Base-by-base conservation (phyloP, 2,113 vertebrate species). In the Butastur rufipennis region DNA sequence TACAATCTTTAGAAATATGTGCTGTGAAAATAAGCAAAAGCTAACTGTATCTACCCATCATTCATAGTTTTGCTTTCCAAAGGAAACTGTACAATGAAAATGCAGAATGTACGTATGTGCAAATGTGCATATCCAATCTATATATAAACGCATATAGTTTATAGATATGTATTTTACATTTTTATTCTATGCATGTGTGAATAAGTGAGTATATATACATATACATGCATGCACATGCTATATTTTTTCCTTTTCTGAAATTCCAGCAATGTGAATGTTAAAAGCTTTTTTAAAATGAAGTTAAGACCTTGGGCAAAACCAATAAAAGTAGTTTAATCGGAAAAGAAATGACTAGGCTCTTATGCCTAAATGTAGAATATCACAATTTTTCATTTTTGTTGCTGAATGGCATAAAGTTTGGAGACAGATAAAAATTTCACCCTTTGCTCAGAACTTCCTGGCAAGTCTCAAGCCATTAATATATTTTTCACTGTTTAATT, bases 401-500 rank as follows among this genome's bases (percentile, higher is more conserved):
- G 31, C 34, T 70, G 68, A 95, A 90, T 34, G 68, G 42, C 19
- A n/a, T 80, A 16, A 90, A 80, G 43, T 82, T 86, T 90, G 40
- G 45, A 87, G 16, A 81, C 42, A 87, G 65, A 52, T 91, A 90
- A 81, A 95, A 68, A 90, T 53, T 61, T 93, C 55, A 78, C 74
- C 50, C 40, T 80, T 92, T 88, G 29, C 80, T 55, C 21, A 74
- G 81, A 86, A 68, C 32, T 79, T 93, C 47, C 40, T 90, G 40
- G 26, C 55, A 82, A 34, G 27, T 77, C 59, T 90, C 4, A 10
- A 91, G 16, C 59, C 47, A 53, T 90, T 74, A 90, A 83, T 86
- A 52, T 65, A 73, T 78, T 96, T 95, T 96, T 87, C 77, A 74
- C 59, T 82, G 25, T 74, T 97, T 75, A 95, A 87, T 94, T 80